Conservation (phyloP, 2,888 invertebrate genomes). For the Lordiphosa andalusiaca region DNA sequence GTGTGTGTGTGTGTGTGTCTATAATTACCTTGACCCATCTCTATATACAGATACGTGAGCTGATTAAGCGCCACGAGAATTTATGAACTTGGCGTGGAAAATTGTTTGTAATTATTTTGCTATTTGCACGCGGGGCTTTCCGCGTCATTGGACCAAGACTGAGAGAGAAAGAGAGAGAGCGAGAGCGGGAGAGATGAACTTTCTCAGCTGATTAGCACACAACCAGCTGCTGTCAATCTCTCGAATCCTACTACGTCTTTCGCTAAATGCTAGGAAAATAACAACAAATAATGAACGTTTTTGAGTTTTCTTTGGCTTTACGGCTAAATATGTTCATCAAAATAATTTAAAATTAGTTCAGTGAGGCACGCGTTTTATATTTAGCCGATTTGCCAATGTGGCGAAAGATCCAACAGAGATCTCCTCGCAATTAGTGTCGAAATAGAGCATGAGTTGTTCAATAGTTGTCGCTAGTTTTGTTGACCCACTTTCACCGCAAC, state of each 20-base stretch:
- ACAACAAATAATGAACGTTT: conserved; percentile 23
- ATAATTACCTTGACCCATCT: conserved; percentile 12
- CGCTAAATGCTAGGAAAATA: conserved; percentile 10
- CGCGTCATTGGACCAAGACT: conserved; percentile 46
- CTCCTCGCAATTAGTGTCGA: conserved; percentile 35
- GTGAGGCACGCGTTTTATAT: conserved; percentile 74
- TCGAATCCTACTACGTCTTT: conserved; percentile 12
- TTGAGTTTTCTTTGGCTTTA: conserved; percentile 17
- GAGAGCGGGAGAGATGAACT: background rate
- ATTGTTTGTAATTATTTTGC: conserved; percentile 62
- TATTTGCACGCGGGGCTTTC: conserved; percentile 64
- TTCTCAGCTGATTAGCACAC: conserved; percentile 37
- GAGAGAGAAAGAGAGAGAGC: background rate
- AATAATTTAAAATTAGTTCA: conserved; percentile 51
- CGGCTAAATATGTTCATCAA: conserved; percentile 55
- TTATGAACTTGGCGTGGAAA: conserved; percentile 70
- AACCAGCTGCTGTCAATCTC: conserved; percentile 36
- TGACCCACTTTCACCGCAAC: conserved; percentile 65
- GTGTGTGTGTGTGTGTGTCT: background rate
- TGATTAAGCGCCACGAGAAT: conserved; percentile 58
- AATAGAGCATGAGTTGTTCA: conserved; percentile 35
- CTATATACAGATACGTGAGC: conserved; percentile 18
- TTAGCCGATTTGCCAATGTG: conserved; percentile 61
- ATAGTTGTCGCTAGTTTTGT: conserved; percentile 30
- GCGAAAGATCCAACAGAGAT: conserved; percentile 14